phyloP scores from a whole-genome alignment of 2,888 invertebrate genomes.

The Holacanthella duospinosa region DNA sequence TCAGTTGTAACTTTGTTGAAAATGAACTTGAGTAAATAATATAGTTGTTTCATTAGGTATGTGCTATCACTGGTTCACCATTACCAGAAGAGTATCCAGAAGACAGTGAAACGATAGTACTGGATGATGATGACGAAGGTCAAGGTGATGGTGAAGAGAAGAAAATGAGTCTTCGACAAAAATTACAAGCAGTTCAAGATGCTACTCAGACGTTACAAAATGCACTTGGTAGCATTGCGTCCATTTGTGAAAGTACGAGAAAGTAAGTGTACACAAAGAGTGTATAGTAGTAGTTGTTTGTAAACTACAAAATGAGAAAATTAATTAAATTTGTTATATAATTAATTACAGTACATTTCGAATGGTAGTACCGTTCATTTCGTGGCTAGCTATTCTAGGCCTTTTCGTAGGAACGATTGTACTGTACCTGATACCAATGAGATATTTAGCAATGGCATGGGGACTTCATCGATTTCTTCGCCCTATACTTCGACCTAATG shows the following conservation, averaged over 20 bases:
- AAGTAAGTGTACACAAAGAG: conserved; percentile 55
- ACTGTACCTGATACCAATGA: conserved; percentile 33
- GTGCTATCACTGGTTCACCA: conserved; percentile 36
- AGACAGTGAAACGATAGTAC: conserved; percentile 41
- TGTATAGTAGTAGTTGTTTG: neutral
- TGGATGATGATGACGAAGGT: conserved; percentile 80
- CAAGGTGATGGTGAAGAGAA: conserved; percentile 89
- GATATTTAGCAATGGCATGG: conserved; percentile 37
- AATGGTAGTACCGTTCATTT: conserved; percentile 36
- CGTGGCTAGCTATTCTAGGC: conserved; percentile 32
- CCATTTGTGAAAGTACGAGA: conserved; percentile 85
- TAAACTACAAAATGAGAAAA: neutral
- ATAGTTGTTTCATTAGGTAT: conserved; percentile 40
- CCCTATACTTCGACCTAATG: conserved; percentile 32
- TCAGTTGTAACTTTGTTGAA: neutral
- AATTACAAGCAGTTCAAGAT: conserved; percentile 90
- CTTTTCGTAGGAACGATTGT: conserved; percentile 32
- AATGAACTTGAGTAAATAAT: too few relatives aligned
- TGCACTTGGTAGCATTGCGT: conserved; percentile 83
- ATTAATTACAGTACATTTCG: conserved; percentile 35
- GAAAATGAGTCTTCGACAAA: conserved; percentile 86
- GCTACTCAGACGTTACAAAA: conserved; percentile 95
- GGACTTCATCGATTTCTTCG: conserved; percentile 35
- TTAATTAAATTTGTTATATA: neutral
- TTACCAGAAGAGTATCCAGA: conserved; percentile 37